Evolutionary conservation across 64 coral and sea anemone genomes (phyloP).

Genomic region (Porites australiensis): DNA sequence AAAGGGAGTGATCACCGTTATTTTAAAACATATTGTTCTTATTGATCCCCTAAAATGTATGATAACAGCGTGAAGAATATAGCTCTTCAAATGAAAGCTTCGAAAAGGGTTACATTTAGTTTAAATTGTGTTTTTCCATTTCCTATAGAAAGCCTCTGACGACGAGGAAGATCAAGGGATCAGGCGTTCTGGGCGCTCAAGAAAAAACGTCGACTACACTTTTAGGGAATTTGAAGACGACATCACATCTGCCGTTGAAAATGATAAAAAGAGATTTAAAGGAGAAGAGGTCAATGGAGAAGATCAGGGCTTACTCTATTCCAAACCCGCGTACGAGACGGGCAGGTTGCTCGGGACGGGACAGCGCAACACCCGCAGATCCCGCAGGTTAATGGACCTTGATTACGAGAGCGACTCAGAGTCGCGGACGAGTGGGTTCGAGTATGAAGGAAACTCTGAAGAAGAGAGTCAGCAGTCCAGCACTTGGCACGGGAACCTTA

Average conservation of each 20-base stretch:
- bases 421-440: conserved; percentile 85
- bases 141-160: conserved; percentile 23
- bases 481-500: conserved; percentile 68
- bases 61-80: too few relatives aligned
- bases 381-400: conserved; percentile 85
- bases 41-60: too few relatives aligned
- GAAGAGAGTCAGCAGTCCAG: conserved; percentile 58
- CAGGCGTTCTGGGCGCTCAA: conserved; percentile 81
- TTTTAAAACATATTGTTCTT: too few relatives aligned
- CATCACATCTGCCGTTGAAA: conserved; percentile 87
- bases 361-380: conserved; percentile 55
- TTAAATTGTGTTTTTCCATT: conserved; percentile 4
- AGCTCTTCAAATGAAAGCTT: too few relatives aligned
- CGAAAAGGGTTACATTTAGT: background rate
- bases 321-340: conserved; percentile 55
- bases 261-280: conserved; percentile 84
- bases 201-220: conserved; percentile 98
- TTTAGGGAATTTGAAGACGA: conserved; percentile 99
- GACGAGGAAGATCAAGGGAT: conserved; percentile 71
- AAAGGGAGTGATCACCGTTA: too few relatives aligned
- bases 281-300: conserved; percentile 47
- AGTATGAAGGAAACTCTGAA: conserved; percentile 77
- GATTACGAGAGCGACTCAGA: conserved; percentile 88
- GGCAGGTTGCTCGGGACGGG: background rate
- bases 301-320: conserved; percentile 58